phyloP scores from a whole-genome alignment of 2,113 vertebrate genomes.

The Petromus typicus region DNA sequence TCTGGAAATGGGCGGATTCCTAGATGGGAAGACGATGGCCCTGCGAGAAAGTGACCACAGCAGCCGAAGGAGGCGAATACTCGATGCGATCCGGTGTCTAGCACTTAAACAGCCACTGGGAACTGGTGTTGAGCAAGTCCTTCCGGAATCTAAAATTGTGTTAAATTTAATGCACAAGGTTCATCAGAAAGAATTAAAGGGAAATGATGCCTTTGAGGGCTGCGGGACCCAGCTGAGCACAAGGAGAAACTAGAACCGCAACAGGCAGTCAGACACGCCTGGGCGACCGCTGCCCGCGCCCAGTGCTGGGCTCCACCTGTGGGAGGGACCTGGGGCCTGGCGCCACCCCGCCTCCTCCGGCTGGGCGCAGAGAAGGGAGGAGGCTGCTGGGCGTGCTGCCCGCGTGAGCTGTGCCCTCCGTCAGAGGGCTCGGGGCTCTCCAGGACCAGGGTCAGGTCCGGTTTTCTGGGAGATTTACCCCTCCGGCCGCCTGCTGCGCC shows the following conservation, averaged over 20 bases:
- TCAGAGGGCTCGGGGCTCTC: neutral
- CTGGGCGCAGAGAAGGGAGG: too few relatives aligned
- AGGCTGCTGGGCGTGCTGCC: neutral
- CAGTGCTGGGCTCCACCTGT: neutral
- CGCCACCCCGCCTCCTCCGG: neutral
- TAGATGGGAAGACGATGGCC: neutral
- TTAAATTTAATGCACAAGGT: neutral
- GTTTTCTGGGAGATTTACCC: neutral
- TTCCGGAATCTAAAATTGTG: neutral
- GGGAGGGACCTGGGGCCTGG: neutral
- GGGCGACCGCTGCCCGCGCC: neutral
- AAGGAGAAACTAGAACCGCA: neutral
- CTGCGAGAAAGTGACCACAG: neutral
- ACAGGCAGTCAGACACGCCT: neutral
- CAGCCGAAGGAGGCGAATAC: neutral
- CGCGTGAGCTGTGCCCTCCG: neutral
- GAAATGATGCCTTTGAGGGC: neutral
- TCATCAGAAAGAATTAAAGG: accelerated
- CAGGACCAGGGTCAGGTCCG: neutral
- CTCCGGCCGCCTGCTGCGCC: neutral
- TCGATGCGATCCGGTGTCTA: neutral
- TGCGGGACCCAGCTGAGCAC: neutral
- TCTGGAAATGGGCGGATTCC: neutral
- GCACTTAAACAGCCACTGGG: neutral
- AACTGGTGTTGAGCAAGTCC: neutral